A percentile compares a stretch with the other conserved stretches of the same genome.
Evolutionary conservation across 2,888 invertebrate genomes (phyloP).

Genomic region (Ctena decussata): DNA sequence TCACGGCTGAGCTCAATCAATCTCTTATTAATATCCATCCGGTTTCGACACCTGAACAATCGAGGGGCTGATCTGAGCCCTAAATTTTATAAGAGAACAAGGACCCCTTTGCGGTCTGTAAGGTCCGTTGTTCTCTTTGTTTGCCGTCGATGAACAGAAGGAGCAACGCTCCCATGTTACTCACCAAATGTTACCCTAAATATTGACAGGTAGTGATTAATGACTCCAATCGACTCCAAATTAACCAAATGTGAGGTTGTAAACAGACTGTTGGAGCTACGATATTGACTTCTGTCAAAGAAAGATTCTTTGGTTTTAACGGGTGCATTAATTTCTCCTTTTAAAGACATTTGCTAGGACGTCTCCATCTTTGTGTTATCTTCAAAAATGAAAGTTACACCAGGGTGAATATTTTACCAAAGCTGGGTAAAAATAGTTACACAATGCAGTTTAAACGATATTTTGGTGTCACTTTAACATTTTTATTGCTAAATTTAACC

Average conservation of each 20-base stretch:
- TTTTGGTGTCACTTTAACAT: too few relatives aligned
- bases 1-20: conserved; percentile 52
- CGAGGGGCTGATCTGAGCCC: not conserved
- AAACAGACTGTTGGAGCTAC: too few relatives aligned
- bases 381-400: too few relatives aligned
- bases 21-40: conserved; percentile 64
- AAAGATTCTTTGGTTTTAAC: too few relatives aligned
- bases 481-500: too few relatives aligned
- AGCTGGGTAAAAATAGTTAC: too few relatives aligned
- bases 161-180: not conserved
- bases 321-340: too few relatives aligned
- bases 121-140: not conserved
- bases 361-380: too few relatives aligned
- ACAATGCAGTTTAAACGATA: too few relatives aligned
- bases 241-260: not conserved
- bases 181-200: conserved; percentile 54
- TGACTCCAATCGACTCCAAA: conserved; percentile 32
- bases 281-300: too few relatives aligned
- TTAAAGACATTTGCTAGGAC: too few relatives aligned
- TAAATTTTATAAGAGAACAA: not conserved
- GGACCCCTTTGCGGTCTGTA: not conserved
- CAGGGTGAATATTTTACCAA: too few relatives aligned
- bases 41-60: conserved; percentile 34
- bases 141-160: conserved; percentile 3
- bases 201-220: conserved; percentile 54